These are phyloP conservation scores for Apis cerana DNA, from an alignment of 1,140 invertebrate species.

Conservation along the genomic window DNA sequence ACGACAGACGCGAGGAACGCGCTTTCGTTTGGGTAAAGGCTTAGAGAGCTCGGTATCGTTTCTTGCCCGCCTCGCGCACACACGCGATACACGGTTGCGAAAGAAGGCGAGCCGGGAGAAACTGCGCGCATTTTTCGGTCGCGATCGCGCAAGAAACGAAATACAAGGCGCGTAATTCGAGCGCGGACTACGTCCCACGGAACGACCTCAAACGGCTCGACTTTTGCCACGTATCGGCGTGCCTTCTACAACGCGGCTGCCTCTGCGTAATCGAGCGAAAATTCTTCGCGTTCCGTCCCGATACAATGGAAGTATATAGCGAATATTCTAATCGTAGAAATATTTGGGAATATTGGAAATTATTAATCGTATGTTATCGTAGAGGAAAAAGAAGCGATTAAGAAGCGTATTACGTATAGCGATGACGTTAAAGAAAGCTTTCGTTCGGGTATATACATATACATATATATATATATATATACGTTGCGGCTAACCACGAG, in stretches of 20 bases:
- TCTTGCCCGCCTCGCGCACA: neutral
- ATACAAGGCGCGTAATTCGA: conserved; percentile 41
- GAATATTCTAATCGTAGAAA: too few relatives aligned
- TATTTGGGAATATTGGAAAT: too few relatives aligned
- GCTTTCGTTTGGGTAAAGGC: too few relatives aligned
- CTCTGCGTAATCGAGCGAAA: neutral
- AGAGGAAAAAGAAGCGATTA: neutral
- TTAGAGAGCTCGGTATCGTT: neutral
- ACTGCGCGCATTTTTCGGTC: conserved; percentile 27
- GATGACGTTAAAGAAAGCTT: neutral
- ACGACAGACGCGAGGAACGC: too few relatives aligned
- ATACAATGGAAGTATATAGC: too few relatives aligned
- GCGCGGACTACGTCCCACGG: conserved; percentile 27
- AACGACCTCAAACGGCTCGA: conserved; percentile 29
- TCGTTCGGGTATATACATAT: too few relatives aligned
- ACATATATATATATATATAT: neutral
- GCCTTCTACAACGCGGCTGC: neutral
- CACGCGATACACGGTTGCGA: conserved; percentile 31
- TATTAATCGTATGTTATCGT: neutral
- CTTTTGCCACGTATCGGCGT: conserved; percentile 40
- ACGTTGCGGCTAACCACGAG: conserved; percentile 36
- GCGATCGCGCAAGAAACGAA: conserved; percentile 27
- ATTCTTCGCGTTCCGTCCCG: neutral
- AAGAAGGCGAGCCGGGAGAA: neutral
- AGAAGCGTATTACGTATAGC: neutral